Conservation (phyloP, 1,140 invertebrate genomes). For the Caenorhabditis inopinata region DNA sequence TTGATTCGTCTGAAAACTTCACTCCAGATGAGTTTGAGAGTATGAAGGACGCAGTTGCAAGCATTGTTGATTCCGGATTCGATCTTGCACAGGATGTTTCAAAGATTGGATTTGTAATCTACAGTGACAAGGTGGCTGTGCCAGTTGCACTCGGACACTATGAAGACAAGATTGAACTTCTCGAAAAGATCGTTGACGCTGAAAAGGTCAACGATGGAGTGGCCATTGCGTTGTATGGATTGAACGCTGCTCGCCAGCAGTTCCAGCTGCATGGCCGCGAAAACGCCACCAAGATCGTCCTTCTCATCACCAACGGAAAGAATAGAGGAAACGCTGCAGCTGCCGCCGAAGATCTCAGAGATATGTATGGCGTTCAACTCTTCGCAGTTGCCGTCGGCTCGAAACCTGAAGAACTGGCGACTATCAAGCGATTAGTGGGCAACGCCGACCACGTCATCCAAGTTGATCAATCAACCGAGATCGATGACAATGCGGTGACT, state of each 20-base stretch:
- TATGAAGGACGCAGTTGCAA: slow-evolving; percentile 59
- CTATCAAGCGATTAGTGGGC: slow-evolving; percentile 58
- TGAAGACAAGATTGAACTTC: slow-evolving; percentile 64
- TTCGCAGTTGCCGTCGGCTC: slow-evolving; percentile 60
- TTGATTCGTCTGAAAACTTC: slow-evolving; percentile 65
- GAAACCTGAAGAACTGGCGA: slow-evolving; percentile 46
- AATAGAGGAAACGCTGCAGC: slow-evolving; percentile 63
- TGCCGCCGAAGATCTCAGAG: slow-evolving; percentile 59
- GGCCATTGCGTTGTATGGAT: slow-evolving; percentile 56
- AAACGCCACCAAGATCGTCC: slow-evolving; percentile 55
- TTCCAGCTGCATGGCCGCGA: slow-evolving; percentile 59
- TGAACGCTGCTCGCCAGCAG: slow-evolving; percentile 65
- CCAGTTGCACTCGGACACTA: slow-evolving; percentile 65
- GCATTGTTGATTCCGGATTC: slow-evolving; percentile 64
- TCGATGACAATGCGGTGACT: slow-evolving; percentile 28
- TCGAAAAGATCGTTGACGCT: slow-evolving; percentile 57
- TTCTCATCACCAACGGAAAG: slow-evolving; percentile 64
- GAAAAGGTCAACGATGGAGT: slow-evolving; percentile 49
- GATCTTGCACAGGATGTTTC: slow-evolving; percentile 64
- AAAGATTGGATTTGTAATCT: slow-evolving; percentile 62
- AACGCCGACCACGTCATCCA: slow-evolving; percentile 2
- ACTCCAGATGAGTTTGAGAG: slow-evolving; percentile 53
- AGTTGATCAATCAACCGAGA: slow-evolving; percentile 26
- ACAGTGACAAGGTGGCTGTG: slow-evolving; percentile 64
- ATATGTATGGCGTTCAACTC: slow-evolving; percentile 57